Evolutionary conservation across 2,888 invertebrate genomes (phyloP).

Genomic region (Griposia aprilina): DNA sequence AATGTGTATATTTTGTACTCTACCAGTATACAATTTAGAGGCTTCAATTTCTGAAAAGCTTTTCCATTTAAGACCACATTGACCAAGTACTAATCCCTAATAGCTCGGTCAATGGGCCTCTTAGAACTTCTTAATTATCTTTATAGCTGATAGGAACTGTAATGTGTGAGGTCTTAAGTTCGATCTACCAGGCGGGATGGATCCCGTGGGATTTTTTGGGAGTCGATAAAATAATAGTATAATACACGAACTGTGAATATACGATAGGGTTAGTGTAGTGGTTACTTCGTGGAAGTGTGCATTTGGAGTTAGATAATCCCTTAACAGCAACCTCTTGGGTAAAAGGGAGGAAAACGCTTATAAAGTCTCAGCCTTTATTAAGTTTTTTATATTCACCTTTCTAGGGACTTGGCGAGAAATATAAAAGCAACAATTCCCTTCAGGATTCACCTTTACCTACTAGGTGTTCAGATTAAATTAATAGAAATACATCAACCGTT

Average conservation of each 20-base stretch:
- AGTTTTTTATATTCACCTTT: constrained; percentile 50
- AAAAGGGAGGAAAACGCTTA: constrained; percentile 35
- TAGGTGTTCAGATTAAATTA: constrained; percentile 25
- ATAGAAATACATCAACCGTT: constrained; percentile 39
- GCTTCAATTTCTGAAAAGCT: constrained; percentile 25
- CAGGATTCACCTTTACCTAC: constrained; percentile 6
- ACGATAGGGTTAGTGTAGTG: constrained; percentile 14
- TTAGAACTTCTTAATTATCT: constrained; percentile 50
- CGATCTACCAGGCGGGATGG: neutral
- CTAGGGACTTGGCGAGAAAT: constrained; percentile 23
- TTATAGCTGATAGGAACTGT: constrained; percentile 22
- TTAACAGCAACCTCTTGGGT: constrained; percentile 40
- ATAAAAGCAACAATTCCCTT: constrained; percentile 31
- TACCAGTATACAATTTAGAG: no score
- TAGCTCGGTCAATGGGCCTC: constrained; percentile 32
- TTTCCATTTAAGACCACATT: constrained; percentile 9
- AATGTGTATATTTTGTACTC: neutral
- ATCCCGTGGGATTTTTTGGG: constrained; percentile 19
- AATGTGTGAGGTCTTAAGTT: constrained; percentile 26
- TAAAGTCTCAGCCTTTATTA: constrained; percentile 49
- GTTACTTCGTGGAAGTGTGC: constrained; percentile 9
- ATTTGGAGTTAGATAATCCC: constrained; percentile 39
- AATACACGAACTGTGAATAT: constrained; percentile 25
- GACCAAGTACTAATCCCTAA: constrained; percentile 33
- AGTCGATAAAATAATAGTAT: constrained; percentile 43